A percentile compares a stretch with the other conserved stretches of the same genome.
Evolutionary conservation across 2,888 invertebrate genomes (phyloP).

Genomic region (Siphlonurus alternatus): DNA sequence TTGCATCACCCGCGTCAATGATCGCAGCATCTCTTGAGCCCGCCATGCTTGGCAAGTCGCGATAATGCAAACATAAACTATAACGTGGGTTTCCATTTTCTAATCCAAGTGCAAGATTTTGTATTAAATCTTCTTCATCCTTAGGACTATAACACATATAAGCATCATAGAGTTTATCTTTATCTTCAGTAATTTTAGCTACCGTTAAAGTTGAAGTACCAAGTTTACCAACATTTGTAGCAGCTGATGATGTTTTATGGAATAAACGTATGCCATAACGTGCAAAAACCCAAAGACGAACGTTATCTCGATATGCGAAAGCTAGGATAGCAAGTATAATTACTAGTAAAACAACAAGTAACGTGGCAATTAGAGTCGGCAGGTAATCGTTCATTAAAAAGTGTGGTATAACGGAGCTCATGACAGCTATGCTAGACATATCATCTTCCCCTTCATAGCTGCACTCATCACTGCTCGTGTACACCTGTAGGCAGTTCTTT

Average conservation of each 20-base stretch:
- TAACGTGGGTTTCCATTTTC: constrained; percentile 50
- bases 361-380: constrained; percentile 50
- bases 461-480: neutral
- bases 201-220: neutral
- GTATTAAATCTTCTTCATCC: constrained; percentile 73
- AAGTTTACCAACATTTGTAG: neutral
- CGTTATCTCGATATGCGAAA: constrained; percentile 61
- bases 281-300: constrained; percentile 68
- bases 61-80: constrained; percentile 69
- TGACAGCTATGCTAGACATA: neutral
- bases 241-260: constrained; percentile 14
- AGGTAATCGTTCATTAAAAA: constrained; percentile 51
- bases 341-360: constrained; percentile 48
- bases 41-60: constrained; percentile 59
- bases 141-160: constrained; percentile 81
- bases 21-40: constrained; percentile 75
- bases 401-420: constrained; percentile 11
- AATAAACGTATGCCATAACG: constrained; percentile 64
- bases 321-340: constrained; percentile 42
- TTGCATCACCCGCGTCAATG: constrained; percentile 70
- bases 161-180: constrained; percentile 77
- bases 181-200: constrained; percentile 37
- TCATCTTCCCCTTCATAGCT: neutral
- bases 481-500: neutral
- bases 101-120: constrained; percentile 62